Evolutionary conservation across 2,797 vertebrate species (phyloP).

Genomic region (Etheostoma nigrum): DNA sequence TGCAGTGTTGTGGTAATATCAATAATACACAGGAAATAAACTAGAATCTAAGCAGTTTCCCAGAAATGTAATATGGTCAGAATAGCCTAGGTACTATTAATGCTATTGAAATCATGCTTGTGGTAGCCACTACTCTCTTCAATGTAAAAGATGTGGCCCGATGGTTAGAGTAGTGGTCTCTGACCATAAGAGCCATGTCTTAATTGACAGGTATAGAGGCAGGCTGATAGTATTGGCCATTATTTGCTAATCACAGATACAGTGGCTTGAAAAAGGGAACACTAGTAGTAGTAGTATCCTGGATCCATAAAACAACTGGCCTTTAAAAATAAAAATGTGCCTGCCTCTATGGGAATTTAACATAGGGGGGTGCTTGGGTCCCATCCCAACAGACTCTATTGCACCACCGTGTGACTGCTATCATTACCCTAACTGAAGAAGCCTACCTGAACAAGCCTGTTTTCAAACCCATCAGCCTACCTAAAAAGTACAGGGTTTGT

Average conservation of each 20-base stretch:
- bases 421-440: too few species aligned
- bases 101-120: not conserved
- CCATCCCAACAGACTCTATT: not conserved
- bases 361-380: not conserved
- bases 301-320: too few species aligned
- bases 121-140: not conserved
- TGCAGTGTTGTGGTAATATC: not conserved
- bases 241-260: slow-evolving; percentile 10
- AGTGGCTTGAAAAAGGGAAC: too few species aligned
- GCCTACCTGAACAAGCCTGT: too few species aligned
- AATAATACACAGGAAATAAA: slow-evolving; percentile 27
- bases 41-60: not conserved
- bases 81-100: not conserved
- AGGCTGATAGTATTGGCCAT: not conserved
- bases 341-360: too few species aligned
- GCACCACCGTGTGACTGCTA: too few species aligned
- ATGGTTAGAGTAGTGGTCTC: slow-evolving; percentile 5
- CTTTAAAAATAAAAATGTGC: too few species aligned
- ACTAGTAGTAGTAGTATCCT: too few species aligned
- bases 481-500: slow-evolving; percentile 6
- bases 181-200: slow-evolving; percentile 9
- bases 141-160: slow-evolving; percentile 14
- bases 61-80: not conserved
- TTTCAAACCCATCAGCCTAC: not conserved
- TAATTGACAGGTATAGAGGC: slow-evolving; percentile 3